A percentile compares a stretch with the other conserved stretches of the same genome.
phyloP scores from a whole-genome alignment of 2,888 invertebrate species.

The Drosophila antonietae region DNA sequence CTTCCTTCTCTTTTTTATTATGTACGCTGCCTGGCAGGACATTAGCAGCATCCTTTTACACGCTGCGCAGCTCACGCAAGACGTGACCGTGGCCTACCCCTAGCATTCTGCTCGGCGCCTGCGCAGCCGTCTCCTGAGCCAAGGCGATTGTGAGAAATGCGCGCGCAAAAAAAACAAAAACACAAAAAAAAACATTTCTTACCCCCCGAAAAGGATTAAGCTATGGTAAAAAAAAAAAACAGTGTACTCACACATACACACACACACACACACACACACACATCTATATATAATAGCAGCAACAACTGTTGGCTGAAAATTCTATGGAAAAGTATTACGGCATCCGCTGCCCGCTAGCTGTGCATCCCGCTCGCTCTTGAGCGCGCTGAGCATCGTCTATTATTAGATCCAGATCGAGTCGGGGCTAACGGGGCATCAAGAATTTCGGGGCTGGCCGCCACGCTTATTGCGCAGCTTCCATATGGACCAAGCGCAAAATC shows the following conservation, averaged over 20 bases:
- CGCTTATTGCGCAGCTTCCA: conserved; percentile 76
- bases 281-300: background rate
- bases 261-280: background rate
- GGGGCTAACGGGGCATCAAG: conserved; percentile 22
- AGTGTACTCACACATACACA: conserved; percentile 2
- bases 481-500: conserved; percentile 38
- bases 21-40: conserved; percentile 56
- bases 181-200: conserved; percentile 28
- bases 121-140: conserved; percentile 64
- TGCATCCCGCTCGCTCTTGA: conserved; percentile 31
- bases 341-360: conserved; percentile 54
- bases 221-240: conserved; percentile 23
- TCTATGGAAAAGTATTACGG: conserved; percentile 51
- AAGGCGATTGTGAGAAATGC: conserved; percentile 59
- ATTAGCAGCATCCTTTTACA: conserved; percentile 83
- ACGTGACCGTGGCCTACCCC: conserved; percentile 40
- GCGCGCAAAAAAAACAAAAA: conserved; percentile 65
- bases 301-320: conserved; percentile 17
- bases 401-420: conserved; percentile 50
- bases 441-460: conserved; percentile 54
- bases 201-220: conserved; percentile 72
- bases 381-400: conserved; percentile 39
- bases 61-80: conserved; percentile 42
- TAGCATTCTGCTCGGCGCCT: conserved; percentile 52
- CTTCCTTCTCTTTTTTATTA: conserved; percentile 5